Conservation (phyloP, 2,888 invertebrate species). For the Andrena flavipes region DNA sequence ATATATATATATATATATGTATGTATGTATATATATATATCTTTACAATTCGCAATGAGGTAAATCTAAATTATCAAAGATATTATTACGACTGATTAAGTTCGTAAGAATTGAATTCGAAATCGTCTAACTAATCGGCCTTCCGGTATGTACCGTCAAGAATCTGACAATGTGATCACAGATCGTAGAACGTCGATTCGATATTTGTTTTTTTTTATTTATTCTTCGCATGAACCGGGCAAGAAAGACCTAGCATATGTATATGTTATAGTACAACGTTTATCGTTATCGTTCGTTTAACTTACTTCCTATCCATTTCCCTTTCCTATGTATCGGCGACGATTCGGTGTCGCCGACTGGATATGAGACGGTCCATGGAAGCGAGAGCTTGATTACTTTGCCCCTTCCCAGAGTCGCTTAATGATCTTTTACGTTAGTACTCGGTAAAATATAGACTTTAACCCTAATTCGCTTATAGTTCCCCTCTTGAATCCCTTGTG, state of each 20-base stretch:
- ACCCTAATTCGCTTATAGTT: slow-evolving; percentile 38
- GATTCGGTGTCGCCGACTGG: slow-evolving; percentile 40
- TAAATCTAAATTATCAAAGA: slow-evolving; percentile 70
- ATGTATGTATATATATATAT: slow-evolving; percentile 52
- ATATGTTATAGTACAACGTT: slow-evolving; percentile 14
- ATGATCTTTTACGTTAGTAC: slow-evolving; percentile 27
- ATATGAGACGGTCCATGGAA: slow-evolving; percentile 53
- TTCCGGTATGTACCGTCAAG: slow-evolving; percentile 48
- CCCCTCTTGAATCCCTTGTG: slow-evolving; percentile 47
- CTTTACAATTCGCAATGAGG: slow-evolving; percentile 64
- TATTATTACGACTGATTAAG: slow-evolving; percentile 54
- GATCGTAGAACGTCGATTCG: slow-evolving; percentile 60
- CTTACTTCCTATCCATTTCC: slow-evolving; percentile 8
- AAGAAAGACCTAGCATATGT: slow-evolving; percentile 41
- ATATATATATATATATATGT: slow-evolving; percentile 9
- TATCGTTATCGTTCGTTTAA: slow-evolving; percentile 19
- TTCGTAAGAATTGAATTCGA: slow-evolving; percentile 63
- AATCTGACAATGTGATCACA: slow-evolving; percentile 68
- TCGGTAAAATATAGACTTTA: slow-evolving; percentile 55
- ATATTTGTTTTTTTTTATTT: neutral
- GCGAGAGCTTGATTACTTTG: slow-evolving; percentile 42
- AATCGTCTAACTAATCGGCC: slow-evolving; percentile 59
- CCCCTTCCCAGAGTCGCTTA: slow-evolving; percentile 8
- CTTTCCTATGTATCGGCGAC: neutral
- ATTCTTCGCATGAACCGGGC: slow-evolving; percentile 23